phyloP scores from a whole-genome alignment of 2,888 invertebrate species.

The Salpingus planirostris region DNA sequence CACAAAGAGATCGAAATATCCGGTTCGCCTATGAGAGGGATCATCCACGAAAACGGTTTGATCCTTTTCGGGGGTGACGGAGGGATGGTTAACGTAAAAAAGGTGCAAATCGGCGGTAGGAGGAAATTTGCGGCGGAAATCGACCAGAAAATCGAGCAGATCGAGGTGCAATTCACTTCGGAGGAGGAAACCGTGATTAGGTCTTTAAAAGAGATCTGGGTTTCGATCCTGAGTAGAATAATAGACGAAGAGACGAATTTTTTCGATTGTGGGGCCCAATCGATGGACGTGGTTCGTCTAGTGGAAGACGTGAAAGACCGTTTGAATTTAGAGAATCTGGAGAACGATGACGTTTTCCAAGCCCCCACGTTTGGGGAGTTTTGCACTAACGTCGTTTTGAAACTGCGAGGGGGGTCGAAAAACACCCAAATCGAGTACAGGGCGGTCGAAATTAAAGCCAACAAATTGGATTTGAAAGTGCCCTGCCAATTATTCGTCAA shows the following conservation, averaged over 20 bases:
- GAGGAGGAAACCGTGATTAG: constrained; percentile 66
- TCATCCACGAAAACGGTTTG: constrained; percentile 72
- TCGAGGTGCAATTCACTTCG: constrained; percentile 55
- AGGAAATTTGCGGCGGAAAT: constrained; percentile 60
- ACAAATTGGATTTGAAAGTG: constrained; percentile 76
- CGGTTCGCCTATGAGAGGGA: constrained; percentile 50
- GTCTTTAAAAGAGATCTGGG: constrained; percentile 66
- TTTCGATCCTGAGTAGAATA: constrained; percentile 68
- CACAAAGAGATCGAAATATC: constrained; percentile 54
- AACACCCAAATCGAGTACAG: constrained; percentile 57
- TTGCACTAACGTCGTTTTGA: constrained; percentile 55
- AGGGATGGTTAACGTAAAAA: constrained; percentile 50
- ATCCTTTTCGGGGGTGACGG: constrained; percentile 76
- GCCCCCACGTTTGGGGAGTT: constrained; percentile 83
- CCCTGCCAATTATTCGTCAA: constrained; percentile 88
- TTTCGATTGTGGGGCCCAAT: constrained; percentile 91
- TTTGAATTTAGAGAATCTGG: constrained; percentile 63
- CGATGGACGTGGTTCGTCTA: constrained; percentile 91
- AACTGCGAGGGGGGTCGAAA: constrained; percentile 52
- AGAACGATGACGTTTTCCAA: constrained; percentile 90
- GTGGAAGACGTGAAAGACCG: constrained; percentile 88
- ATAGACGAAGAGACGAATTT: constrained; percentile 79
- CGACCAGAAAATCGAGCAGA: constrained; percentile 46
- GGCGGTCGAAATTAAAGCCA: constrained; percentile 66
- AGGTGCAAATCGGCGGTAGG: constrained; percentile 44